These are phyloP conservation scores for Apostichopus leukothele DNA, from an alignment of 53 echinoderm and acorn worm species.

Conservation along the genomic window DNA sequence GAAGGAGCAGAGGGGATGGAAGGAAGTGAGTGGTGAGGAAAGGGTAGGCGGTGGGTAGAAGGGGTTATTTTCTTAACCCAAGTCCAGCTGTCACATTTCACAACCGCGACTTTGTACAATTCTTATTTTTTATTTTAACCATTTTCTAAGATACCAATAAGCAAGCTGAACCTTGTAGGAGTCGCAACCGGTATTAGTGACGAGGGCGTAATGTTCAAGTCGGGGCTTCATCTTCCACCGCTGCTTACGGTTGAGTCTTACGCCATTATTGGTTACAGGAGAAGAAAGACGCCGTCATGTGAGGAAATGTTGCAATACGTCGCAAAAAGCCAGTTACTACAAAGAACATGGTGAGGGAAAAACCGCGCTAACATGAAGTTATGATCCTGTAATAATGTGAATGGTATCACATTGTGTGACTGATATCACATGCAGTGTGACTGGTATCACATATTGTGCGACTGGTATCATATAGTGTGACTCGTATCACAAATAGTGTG, in stretches of 20 bases:
- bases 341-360: conserved; percentile 29
- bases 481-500: no score
- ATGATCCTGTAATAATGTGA: no score
- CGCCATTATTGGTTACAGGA: conserved; percentile 27
- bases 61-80: no score
- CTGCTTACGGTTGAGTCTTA: conserved; percentile 34
- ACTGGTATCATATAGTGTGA: no score
- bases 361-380: no score
- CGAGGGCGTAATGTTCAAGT: conserved; percentile 8
- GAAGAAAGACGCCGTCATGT: not conserved
- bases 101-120: not conserved
- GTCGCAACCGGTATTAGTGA: not conserved
- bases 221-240: conserved; percentile 27
- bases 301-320: conserved; percentile 1
- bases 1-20: no score
- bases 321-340: not conserved
- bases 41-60: no score
- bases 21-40: no score
- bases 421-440: no score
- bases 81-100: no score
- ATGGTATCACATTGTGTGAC: no score
- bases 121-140: not conserved
- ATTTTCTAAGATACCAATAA: conserved; percentile 21
- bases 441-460: no score
- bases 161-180: conserved; percentile 10